These are phyloP conservation scores for Passer domesticus DNA, from an alignment of 2,113 vertebrate species.

Conservation along the genomic window DNA sequence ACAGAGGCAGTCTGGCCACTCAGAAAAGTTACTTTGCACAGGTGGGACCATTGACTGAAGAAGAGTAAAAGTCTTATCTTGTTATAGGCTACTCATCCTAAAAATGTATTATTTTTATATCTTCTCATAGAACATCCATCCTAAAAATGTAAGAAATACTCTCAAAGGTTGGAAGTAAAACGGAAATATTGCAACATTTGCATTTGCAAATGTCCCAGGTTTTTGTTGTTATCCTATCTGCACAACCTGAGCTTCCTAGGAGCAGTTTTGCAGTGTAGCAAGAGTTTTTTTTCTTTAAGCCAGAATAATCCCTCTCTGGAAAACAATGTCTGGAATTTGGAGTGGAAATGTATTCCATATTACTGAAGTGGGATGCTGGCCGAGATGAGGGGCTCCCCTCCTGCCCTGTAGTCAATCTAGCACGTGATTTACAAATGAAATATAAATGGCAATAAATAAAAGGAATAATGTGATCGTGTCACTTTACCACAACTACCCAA, in stretches of 20 bases:
- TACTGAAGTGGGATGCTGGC: neutral
- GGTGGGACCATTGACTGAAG: rapidly evolving
- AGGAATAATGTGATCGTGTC: neutral
- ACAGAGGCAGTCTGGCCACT: neutral
- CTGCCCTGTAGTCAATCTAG: neutral
- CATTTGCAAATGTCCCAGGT: neutral
- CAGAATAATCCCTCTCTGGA: slow-evolving; percentile 19
- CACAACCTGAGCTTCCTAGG: neutral
- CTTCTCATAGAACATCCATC: neutral
- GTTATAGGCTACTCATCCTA: neutral
- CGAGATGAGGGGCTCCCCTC: neutral
- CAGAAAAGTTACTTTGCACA: neutral
- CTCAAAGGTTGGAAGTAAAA: neutral
- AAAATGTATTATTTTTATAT: neutral
- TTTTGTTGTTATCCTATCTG: neutral
- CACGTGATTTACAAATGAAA: neutral
- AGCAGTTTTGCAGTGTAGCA: neutral
- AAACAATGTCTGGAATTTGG: slow-evolving; percentile 34
- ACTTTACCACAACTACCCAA: slow-evolving; percentile 17
- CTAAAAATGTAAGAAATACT: neutral
- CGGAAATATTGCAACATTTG: neutral
- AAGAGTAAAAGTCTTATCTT: neutral
- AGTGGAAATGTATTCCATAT: slow-evolving; percentile 40
- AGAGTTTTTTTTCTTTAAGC: neutral
- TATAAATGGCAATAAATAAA: slow-evolving; percentile 32